Evolutionary conservation across 1,140 invertebrate species (phyloP), one percentile per base, ranked within the genome.

Genomic region (Harpegnathos saltator): DNA sequence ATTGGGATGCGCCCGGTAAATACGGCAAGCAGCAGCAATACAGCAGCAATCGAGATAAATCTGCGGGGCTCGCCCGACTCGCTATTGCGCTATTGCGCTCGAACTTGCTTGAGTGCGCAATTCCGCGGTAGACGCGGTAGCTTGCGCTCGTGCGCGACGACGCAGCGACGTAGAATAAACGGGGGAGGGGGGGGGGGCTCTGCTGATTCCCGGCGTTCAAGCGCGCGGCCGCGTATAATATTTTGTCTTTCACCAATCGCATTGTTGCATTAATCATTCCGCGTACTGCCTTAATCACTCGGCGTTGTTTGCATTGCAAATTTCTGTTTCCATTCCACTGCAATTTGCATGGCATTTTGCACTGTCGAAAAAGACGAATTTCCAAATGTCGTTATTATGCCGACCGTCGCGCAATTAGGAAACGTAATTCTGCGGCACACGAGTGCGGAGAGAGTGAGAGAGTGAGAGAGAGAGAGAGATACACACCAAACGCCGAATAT

Each of bases 11-110:
- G 52, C 54, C 38, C 66, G 75, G 54, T 78, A 78, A 68, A 78
- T 78, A 69, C 33, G n/a, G n/a, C n/a, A n/a, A n/a, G n/a, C n/a
- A n/a, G n/a, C n/a, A 54, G 17, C 52, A 11, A 58, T 69, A 22
- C 24, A 58, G n/a, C n/a, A n/a, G n/a, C 75, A 68, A 80, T 80
- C 65, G 52, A 69, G 75, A 80, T 80, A 80, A 80, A 80, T 80
- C 66, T 80, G 65, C 22, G 33, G 52, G 22, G 33, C 4, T 38
- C 52, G 33, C 59, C 52, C 24, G 50, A 78, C n/a, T n/a, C n/a
- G n/a, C n/a, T n/a, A n/a, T n/a, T n/a, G n/a, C 62, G 52, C 19
- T 44, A 78, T 78, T 69, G 22, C 22, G 33, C 69, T 69, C 75
- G 19, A 71, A 59, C 75, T 24, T 29, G 54, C 24, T 80, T 80